phyloP scores from a whole-genome alignment of 2,113 vertebrate genomes.

The Strix aluco region DNA sequence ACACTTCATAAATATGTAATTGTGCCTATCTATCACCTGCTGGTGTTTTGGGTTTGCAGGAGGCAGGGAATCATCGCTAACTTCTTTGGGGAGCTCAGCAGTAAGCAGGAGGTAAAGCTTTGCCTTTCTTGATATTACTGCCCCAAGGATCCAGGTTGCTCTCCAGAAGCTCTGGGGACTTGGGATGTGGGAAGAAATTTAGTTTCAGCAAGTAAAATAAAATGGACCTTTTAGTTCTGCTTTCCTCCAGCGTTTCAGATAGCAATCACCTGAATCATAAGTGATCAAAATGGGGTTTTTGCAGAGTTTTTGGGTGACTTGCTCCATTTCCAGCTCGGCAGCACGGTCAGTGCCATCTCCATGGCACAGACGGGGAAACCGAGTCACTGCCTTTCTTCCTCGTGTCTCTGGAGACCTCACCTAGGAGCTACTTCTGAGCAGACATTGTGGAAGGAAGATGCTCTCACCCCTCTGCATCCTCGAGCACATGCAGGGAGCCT shows the following conservation, averaged over 20 bases:
- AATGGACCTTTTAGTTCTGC: neutral
- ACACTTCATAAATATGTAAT: neutral
- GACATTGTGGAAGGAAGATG: rapidly evolving
- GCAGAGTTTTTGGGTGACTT: neutral
- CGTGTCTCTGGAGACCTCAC: neutral
- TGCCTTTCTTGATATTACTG: neutral
- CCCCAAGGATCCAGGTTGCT: neutral
- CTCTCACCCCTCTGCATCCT: neutral
- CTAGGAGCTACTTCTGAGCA: neutral
- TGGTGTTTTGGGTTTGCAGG: neutral
- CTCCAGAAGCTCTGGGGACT: neutral
- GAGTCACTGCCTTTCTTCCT: neutral
- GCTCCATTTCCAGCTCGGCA: neutral
- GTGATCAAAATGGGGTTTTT: neutral
- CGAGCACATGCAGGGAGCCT: rapidly evolving
- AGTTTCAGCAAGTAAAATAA: neutral
- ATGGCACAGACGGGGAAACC: rapidly evolving
- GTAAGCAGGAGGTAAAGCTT: neutral
- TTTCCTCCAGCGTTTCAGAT: neutral
- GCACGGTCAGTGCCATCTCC: rapidly evolving
- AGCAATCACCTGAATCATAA: rapidly evolving
- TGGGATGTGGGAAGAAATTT: neutral
- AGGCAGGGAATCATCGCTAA: neutral
- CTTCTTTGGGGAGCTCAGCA: neutral
- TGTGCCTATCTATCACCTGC: neutral